Evolutionary conservation across 2,797 vertebrate species (phyloP).

Genomic region (Onychomys leucogaster): DNA sequence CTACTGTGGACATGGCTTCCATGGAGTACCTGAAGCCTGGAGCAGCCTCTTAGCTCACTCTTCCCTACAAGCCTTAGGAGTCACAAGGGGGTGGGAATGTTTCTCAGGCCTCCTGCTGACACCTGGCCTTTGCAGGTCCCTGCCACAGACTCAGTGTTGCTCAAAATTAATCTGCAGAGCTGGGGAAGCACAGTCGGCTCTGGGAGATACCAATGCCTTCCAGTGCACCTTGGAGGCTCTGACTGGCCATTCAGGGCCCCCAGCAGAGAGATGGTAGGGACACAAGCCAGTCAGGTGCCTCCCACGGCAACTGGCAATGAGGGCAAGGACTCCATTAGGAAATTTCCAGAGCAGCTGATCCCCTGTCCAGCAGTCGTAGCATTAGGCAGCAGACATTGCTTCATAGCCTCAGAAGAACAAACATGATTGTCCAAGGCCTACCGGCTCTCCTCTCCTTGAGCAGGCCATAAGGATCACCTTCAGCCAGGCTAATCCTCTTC

Average conservation of each 20-base stretch:
- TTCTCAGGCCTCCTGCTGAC: background rate
- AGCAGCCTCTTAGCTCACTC: background rate
- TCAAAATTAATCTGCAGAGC: rapidly evolving
- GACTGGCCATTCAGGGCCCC: rapidly evolving
- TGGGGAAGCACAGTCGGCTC: background rate
- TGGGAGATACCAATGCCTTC: rapidly evolving
- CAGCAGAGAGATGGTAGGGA: background rate
- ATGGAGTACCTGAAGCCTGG: background rate
- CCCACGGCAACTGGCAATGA: too few relatives aligned
- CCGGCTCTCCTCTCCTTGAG: background rate
- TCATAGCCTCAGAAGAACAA: background rate
- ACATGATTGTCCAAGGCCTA: background rate
- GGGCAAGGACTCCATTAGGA: rapidly evolving
- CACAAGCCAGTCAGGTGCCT: background rate
- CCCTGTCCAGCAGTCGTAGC: background rate
- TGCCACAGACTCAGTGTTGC: rapidly evolving
- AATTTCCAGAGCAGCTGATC: rapidly evolving
- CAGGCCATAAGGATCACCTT: rapidly evolving
- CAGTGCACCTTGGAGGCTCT: background rate
- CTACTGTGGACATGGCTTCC: background rate
- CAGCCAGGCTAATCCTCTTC: rapidly evolving
- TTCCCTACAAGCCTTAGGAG: background rate
- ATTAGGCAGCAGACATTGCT: background rate
- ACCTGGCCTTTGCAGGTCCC: rapidly evolving
- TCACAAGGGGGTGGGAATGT: rapidly evolving